Conservation (phyloP, 2,113 vertebrate species). For the Anser cygnoides region DNA sequence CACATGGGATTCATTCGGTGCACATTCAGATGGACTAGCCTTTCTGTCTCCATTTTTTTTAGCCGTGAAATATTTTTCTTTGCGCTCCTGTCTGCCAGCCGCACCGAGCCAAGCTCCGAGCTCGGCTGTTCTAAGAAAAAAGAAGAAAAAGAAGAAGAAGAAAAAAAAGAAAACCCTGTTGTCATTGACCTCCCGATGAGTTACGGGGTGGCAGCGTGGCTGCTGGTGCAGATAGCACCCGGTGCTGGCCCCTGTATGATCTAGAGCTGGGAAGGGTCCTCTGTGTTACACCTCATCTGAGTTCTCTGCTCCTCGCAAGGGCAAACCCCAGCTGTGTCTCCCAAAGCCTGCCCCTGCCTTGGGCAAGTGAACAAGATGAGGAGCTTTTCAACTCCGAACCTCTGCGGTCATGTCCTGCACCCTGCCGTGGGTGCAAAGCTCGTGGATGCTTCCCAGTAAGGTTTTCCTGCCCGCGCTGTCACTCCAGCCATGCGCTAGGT, state of each 20-base stretch:
- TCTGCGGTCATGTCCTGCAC: background rate
- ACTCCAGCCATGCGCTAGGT: rapidly evolving
- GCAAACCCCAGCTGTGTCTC: rapidly evolving
- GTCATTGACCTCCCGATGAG: background rate
- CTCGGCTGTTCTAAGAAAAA: conserved; percentile 44
- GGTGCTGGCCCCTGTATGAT: background rate
- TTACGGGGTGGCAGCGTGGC: background rate
- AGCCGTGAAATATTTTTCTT: conserved; percentile 69
- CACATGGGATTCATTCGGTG: conserved; percentile 63
- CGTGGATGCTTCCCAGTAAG: background rate
- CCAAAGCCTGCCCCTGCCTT: background rate
- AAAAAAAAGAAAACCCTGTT: background rate
- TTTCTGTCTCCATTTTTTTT: conserved; percentile 73
- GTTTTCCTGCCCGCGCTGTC: background rate
- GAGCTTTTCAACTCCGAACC: background rate
- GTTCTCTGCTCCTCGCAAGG: background rate
- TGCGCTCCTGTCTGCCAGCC: conserved; percentile 47
- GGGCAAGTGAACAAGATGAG: background rate
- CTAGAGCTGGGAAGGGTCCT: background rate
- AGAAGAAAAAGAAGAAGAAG: background rate
- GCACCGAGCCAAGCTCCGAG: conserved; percentile 9
- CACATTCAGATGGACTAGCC: conserved; percentile 14
- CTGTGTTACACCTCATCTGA: rapidly evolving
- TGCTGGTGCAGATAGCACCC: conserved; percentile 2
- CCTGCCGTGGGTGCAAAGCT: background rate